phyloP scores from a whole-genome alignment of 2,113 vertebrate species.

The Hiodon tergisus region DNA sequence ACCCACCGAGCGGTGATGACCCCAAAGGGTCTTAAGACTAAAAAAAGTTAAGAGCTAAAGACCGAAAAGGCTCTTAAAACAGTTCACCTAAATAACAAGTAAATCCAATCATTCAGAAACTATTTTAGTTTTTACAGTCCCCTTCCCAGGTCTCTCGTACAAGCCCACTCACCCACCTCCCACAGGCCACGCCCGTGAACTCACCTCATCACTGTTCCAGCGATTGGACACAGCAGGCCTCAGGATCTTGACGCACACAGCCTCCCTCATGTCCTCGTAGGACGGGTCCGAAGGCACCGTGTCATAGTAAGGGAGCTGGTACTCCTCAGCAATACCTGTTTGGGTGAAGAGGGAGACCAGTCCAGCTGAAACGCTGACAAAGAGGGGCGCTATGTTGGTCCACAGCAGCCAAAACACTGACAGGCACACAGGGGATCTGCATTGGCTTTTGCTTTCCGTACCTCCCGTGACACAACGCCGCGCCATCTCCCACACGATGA shows the following conservation, averaged over 20 bases:
- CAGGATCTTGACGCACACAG: conserved; percentile 90
- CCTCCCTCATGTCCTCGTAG: conserved; percentile 94
- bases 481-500: conserved; percentile 95
- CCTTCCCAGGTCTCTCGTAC: neutral
- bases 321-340: conserved; percentile 89
- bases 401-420: neutral
- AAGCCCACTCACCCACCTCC: neutral
- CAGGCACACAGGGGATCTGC: too few species aligned
- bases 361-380: neutral
- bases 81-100: neutral
- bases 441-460: conserved; percentile 39
- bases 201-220: conserved; percentile 96
- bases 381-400: neutral
- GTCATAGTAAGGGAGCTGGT: conserved; percentile 91
- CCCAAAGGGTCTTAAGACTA: neutral
- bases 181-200: neutral
- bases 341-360: neutral
- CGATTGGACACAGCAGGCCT: conserved; percentile 87
- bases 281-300: conserved; percentile 90
- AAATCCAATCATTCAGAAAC: neutral
- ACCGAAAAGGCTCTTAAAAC: neutral
- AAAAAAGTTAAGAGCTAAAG: neutral
- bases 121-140: neutral
- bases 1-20: neutral
- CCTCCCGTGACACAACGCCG: conserved; percentile 89